Conservation (phyloP, 1,140 invertebrate species). For the Colletes latitarsis region DNA sequence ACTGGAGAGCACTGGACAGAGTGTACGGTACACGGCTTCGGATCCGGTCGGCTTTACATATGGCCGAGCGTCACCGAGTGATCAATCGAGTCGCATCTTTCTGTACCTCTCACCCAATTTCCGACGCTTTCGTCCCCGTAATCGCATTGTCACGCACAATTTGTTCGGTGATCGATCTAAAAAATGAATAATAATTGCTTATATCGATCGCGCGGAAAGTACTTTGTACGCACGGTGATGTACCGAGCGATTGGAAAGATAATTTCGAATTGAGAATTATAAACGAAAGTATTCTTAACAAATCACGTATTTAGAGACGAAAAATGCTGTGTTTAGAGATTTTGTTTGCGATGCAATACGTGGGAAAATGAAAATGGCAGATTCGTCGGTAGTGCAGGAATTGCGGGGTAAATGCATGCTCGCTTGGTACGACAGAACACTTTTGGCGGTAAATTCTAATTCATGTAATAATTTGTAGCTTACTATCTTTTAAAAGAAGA, state of each 20-base stretch:
- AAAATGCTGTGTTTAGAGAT: too few species aligned
- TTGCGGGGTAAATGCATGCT: background rate
- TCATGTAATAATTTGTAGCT: too few species aligned
- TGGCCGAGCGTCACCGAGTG: slow-evolving; percentile 11
- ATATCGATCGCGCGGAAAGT: background rate
- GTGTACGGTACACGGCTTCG: background rate
- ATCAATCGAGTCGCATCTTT: slow-evolving; percentile 12
- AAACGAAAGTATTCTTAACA: background rate
- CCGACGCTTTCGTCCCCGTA: rapidly evolving
- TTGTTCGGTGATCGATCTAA: too few species aligned
- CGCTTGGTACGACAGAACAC: background rate
- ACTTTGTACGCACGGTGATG: background rate
- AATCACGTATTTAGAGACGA: too few species aligned
- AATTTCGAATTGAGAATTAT: background rate
- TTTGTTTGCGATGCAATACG: too few species aligned
- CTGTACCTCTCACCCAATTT: background rate
- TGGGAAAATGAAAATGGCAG: too few species aligned
- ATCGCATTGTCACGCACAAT: background rate
- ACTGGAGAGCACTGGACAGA: slow-evolving; percentile 29
- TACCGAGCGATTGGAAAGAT: background rate
- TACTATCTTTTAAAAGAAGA: too few species aligned
- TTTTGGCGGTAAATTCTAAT: slow-evolving; percentile 12
- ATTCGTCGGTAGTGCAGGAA: slow-evolving; percentile 31
- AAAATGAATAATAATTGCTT: background rate
- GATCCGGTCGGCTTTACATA: slow-evolving; percentile 12